These are phyloP conservation scores for Crotalus helleri DNA, from an alignment of 2,113 vertebrate genomes.

Conservation along the genomic window DNA sequence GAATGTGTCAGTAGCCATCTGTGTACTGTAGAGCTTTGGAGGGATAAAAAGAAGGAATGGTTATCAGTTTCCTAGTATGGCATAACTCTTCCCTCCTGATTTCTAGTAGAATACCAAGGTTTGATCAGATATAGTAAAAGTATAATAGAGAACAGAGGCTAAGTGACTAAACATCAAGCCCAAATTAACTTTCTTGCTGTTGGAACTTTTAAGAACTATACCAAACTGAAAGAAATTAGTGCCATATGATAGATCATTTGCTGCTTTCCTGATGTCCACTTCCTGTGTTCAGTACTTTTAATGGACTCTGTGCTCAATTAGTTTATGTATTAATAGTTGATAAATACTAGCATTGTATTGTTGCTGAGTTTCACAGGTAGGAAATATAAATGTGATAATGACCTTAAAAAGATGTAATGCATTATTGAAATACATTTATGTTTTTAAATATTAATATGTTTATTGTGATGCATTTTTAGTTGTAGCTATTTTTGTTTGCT, in stretches of 20 bases:
- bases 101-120: neutral
- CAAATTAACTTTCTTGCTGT: neutral
- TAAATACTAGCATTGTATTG: neutral
- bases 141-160: neutral
- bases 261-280: neutral
- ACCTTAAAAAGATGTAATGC: neutral
- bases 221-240: neutral
- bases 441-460: neutral
- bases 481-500: neutral
- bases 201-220: neutral
- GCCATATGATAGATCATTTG: neutral
- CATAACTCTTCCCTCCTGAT: neutral
- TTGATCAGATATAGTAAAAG: neutral
- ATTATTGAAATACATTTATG: neutral
- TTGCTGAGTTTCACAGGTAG: neutral
- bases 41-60: neutral
- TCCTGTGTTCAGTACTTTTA: neutral
- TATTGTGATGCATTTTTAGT: neutral
- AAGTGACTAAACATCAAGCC: neutral
- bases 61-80: neutral
- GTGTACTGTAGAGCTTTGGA: neutral
- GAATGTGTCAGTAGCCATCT: neutral
- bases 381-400: neutral
- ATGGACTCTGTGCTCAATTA: neutral
- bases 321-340: neutral